Percentiles rank a stretch among this genome's conserved stretches.
These are phyloP conservation scores for Camponotus fellah DNA, from an alignment of 2,888 invertebrate genomes.

Conservation along the genomic window DNA sequence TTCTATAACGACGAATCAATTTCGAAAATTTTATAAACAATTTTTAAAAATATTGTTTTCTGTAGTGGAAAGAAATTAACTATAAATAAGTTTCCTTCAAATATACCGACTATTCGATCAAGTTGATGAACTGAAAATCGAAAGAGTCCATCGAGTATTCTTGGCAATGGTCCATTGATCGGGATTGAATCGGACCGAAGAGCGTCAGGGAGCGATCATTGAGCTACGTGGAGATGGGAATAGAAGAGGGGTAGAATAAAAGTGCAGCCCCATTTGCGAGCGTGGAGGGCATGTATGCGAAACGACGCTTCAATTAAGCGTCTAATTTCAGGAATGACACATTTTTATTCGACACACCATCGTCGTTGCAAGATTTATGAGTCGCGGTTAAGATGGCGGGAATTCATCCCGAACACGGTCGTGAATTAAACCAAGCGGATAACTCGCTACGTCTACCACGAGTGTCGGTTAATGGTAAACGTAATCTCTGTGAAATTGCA, in stretches of 20 bases:
- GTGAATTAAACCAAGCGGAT: slow-evolving; percentile 61
- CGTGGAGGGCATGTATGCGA: slow-evolving; percentile 37
- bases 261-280: slow-evolving; percentile 45
- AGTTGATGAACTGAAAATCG: slow-evolving; percentile 68
- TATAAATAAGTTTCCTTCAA: not conserved
- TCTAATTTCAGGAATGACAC: slow-evolving; percentile 70
- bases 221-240: slow-evolving; percentile 15
- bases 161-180: slow-evolving; percentile 67
- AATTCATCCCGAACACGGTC: slow-evolving; percentile 43
- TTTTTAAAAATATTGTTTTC: not conserved
- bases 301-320: slow-evolving; percentile 72
- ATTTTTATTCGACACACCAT: slow-evolving; percentile 50
- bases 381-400: slow-evolving; percentile 39
- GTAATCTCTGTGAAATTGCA: slow-evolving; percentile 62
- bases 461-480: slow-evolving; percentile 42
- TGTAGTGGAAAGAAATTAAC: not conserved
- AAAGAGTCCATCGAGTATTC: slow-evolving; percentile 68
- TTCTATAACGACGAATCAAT: slow-evolving; percentile 3
- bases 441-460: slow-evolving; percentile 24
- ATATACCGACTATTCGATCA: slow-evolving; percentile 19
- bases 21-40: not conserved
- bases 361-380: slow-evolving; percentile 58
- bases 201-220: slow-evolving; percentile 42
- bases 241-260: slow-evolving; percentile 3
- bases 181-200: slow-evolving; percentile 60